These are phyloP conservation scores for Enteromius thamalakanensis DNA, from an alignment of 2,797 vertebrate species.

Conservation along the genomic window DNA sequence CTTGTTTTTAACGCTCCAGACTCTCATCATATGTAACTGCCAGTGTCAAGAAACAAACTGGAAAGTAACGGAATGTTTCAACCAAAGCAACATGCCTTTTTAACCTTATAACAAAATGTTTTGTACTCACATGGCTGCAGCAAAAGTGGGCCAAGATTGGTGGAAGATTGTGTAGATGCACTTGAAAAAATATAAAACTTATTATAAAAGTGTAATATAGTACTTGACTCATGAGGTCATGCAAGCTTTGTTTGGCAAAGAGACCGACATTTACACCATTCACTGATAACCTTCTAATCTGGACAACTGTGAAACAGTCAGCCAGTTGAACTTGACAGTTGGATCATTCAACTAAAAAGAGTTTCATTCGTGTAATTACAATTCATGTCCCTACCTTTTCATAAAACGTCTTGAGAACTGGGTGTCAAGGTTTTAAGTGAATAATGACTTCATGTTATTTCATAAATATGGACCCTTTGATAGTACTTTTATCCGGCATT, in stretches of 20 bases:
- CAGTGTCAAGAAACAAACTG: constrained; percentile 4
- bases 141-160: not conserved
- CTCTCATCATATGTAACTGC: constrained; percentile 7
- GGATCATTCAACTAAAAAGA: not conserved
- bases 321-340: not conserved
- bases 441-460: not conserved
- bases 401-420: not conserved
- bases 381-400: not conserved
- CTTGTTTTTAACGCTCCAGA: not conserved
- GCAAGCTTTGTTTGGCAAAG: not conserved
- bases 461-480: not conserved
- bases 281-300: not conserved
- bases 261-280: not conserved
- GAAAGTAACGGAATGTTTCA: constrained; percentile 17
- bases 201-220: not conserved
- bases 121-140: not conserved
- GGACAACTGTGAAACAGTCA: not conserved
- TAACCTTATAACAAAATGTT: not conserved
- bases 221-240: not conserved
- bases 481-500: not conserved
- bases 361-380: not conserved
- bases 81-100: not conserved
- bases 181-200: not conserved
- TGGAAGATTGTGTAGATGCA: not conserved
- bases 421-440: not conserved